Evolutionary conservation across 2,113 vertebrate species (phyloP), one percentile per base, ranked within the genome.

Genomic region (Mellivora capensis): DNA sequence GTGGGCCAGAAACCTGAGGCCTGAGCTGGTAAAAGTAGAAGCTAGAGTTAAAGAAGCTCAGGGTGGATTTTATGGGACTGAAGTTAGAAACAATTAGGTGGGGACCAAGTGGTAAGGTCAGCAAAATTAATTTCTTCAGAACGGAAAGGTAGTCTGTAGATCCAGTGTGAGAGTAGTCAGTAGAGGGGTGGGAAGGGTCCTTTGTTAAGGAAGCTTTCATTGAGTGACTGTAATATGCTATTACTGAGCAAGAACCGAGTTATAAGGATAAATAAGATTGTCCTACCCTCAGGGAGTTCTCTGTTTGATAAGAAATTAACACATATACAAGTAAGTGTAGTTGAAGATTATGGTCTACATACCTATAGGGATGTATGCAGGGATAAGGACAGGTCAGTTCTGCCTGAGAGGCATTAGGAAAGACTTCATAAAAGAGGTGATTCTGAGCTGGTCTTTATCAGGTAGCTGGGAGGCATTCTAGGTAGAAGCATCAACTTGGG

Each of bases 1-100:
- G 99, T 99, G 87, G 98, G 95, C 67, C 59, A 8, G 47, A 57
- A 34, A 27, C 42, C 69, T 77, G 49, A 81, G 87, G 80, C 47
- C 37, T 12, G 7, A 86, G 44, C 42, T 90, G 57, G 49, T 34
- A 47, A 72, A 57, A 94, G 49, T 31, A 76, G 89, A 64, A 67
- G 31, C 34, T 25, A 25, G 6, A 31, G 25, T 67, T 74, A 34
- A 34, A 49, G 34, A 34, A 69, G 31, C 87, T 76, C 44, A 4
- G 72, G n/a, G 17, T 89, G 71, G 52, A 67, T 15, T 87, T 74
- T 93, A 67, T 18, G n/a, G 72, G 7, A 42, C 54, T 82, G 34
- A 52, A 90, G 37, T 57, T 64, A 94, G 91, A 94, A 49, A 17
- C 64, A 54, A n/a, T 34, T 47, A 69, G 47, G 47, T 62, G 34